Percentiles rank a stretch among this genome's conserved stretches.
These are phyloP conservation scores for Stichodactyla mertensii DNA, from an alignment of 64 coral and sea anemone species.

Conservation along the genomic window DNA sequence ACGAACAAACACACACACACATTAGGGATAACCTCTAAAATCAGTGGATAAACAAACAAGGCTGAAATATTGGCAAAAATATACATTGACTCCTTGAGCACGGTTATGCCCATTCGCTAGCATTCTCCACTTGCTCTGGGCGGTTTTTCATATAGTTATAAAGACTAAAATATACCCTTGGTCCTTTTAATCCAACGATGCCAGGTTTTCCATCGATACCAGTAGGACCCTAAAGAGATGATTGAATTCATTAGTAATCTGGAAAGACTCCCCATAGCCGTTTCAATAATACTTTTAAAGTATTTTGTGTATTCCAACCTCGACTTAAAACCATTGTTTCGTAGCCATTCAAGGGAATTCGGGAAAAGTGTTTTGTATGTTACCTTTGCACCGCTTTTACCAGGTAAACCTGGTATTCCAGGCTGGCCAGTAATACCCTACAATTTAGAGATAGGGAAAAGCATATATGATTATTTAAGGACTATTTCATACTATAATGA, in stretches of 20 bases:
- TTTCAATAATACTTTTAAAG: too few species aligned
- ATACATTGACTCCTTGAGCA: too few species aligned
- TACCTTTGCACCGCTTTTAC: slow-evolving; percentile 10
- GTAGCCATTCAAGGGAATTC: not conserved
- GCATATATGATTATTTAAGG: not conserved
- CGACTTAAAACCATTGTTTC: too few species aligned
- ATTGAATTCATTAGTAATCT: not conserved
- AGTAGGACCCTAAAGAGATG: not conserved
- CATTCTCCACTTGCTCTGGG: too few species aligned
- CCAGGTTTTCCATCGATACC: slow-evolving; percentile 13
- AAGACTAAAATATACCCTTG: not conserved
- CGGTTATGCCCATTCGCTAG: too few species aligned
- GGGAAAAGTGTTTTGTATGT: not conserved
- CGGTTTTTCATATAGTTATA: too few species aligned
- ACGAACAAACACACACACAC: too few species aligned
- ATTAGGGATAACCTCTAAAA: too few species aligned
- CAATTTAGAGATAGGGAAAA: not conserved
- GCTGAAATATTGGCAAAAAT: too few species aligned
- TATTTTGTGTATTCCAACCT: too few species aligned
- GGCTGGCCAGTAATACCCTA: slow-evolving; percentile 11
- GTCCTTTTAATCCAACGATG: slow-evolving; percentile 13
- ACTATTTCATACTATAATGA: not conserved
- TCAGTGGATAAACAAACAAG: too few species aligned
- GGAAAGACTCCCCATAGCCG: not conserved
- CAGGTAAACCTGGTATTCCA: slow-evolving; percentile 23